phyloP scores from a whole-genome alignment of 2,113 vertebrate species.

The Rhea americana region DNA sequence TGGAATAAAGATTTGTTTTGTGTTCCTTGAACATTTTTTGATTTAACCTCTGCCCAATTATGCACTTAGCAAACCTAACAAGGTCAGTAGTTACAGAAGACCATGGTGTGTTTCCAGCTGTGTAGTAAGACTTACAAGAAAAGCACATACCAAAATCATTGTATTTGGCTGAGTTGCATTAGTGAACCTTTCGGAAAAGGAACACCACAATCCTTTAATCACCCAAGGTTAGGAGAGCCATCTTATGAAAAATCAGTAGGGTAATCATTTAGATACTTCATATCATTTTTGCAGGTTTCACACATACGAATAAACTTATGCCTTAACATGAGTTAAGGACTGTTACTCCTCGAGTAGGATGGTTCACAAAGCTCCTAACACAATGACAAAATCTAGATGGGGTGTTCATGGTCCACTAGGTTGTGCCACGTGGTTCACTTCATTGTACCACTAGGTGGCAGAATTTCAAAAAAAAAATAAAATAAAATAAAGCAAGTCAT shows the following conservation, averaged over 20 bases:
- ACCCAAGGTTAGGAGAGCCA: not conserved
- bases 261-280: not conserved
- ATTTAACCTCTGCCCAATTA: not conserved
- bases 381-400: not conserved
- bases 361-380: not conserved
- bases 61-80: not conserved
- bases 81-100: not conserved
- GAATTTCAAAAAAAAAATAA: not conserved
- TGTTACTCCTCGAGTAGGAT: not conserved
- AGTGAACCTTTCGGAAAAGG: not conserved
- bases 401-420: not conserved
- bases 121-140: not conserved
- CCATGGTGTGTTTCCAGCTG: not conserved
- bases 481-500: not conserved
- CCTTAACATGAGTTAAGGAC: not conserved
- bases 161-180: not conserved
- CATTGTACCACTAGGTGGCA: not conserved
- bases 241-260: not conserved
- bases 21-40: not conserved
- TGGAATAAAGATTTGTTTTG: not conserved
- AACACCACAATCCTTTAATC: conserved; percentile 35
- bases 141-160: not conserved
- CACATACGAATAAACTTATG: not conserved
- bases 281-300: not conserved
- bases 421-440: too few species aligned